Percentiles rank a stretch among this genome's conserved stretches.
Conservation (phyloP, 2,797 vertebrate species). For the Thamnophis elegans region DNA sequence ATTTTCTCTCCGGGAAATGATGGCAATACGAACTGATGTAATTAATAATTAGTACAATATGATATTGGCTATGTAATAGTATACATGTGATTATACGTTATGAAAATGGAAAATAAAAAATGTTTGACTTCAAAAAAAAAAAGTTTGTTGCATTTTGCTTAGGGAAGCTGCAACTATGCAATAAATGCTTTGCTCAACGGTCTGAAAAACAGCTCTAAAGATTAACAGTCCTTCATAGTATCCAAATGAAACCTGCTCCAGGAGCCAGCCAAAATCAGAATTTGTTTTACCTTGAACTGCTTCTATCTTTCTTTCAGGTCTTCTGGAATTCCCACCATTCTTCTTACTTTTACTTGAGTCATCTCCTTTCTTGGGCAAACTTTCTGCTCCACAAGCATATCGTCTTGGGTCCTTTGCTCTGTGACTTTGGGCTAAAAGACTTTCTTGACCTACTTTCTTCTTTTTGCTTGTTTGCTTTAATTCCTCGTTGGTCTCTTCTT, state of each 20-base stretch:
- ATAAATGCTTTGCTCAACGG: background rate
- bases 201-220: background rate
- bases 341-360: background rate
- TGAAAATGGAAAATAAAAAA: no score
- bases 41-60: no score
- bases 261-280: rapidly evolving
- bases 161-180: no score
- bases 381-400: background rate
- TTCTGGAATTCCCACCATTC: background rate
- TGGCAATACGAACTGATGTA: no score
- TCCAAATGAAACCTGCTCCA: background rate
- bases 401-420: background rate
- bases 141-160: background rate
- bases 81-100: no score
- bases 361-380: rapidly evolving
- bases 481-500: background rate
- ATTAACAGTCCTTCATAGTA: background rate
- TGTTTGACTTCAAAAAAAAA: no score
- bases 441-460: background rate
- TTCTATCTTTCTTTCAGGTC: background rate
- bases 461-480: background rate
- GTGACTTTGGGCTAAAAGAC: rapidly evolving
- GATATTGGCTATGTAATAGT: no score
- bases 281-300: constrained; percentile 3
- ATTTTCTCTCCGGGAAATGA: no score